A percentile compares a stretch with the other conserved stretches of the same genome.
These are phyloP conservation scores for Pristionchus fissidentatus DNA, from an alignment of 2,888 invertebrate genomes.

Conservation along the genomic window DNA sequence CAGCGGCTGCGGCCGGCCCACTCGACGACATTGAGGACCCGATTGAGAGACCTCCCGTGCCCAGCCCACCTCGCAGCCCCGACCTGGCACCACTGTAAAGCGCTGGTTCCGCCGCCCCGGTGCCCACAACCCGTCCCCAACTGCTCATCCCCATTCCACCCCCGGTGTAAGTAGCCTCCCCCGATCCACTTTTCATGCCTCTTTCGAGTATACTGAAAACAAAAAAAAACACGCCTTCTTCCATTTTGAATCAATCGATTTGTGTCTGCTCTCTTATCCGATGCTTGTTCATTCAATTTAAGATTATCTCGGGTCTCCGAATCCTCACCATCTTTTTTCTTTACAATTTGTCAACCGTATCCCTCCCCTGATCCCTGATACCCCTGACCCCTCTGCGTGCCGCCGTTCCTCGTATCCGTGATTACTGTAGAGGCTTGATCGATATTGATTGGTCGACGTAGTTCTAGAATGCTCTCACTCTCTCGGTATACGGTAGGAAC, in stretches of 20 bases:
- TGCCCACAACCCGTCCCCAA: background rate
- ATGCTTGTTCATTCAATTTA: conserved; percentile 39
- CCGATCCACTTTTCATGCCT: background rate
- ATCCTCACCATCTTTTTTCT: background rate
- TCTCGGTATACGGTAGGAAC: background rate
- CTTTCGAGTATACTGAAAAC: background rate
- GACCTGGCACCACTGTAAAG: conserved; percentile 8
- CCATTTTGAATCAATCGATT: background rate
- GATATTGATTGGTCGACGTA: background rate
- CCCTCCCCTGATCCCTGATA: too few species aligned
- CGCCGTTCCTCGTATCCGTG: conserved; percentile 20
- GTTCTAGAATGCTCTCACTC: background rate
- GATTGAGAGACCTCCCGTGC: conserved; percentile 43
- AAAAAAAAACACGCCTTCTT: background rate
- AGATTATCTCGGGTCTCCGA: background rate
- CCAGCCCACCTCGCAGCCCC: conserved; percentile 37
- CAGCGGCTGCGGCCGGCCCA: background rate
- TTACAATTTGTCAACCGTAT: background rate
- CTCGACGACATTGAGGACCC: conserved; percentile 42
- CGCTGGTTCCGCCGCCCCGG: background rate
- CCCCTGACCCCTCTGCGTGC: conserved; percentile 21
- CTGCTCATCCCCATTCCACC: background rate
- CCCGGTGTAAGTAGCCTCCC: background rate
- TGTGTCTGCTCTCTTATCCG: conserved; percentile 5
- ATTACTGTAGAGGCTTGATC: background rate